Evolutionary conservation across 2,797 vertebrate genomes (phyloP).

Genomic region (Falco biarmicus): DNA sequence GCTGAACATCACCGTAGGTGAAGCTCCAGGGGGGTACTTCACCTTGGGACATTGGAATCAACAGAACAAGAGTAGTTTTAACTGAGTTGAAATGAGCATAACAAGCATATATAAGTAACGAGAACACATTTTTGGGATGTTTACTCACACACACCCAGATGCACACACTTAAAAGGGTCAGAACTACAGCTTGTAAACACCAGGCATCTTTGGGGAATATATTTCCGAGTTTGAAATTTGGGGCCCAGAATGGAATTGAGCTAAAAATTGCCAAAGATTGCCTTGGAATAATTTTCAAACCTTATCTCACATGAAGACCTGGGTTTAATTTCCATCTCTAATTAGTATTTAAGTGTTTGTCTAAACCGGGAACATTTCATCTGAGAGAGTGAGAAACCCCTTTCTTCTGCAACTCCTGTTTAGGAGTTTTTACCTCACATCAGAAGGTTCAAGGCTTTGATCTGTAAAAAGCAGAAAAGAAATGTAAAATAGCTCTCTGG

Average conservation of each 20-base stretch:
- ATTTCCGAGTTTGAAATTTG: neutral
- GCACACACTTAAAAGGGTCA: neutral
- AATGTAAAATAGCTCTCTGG: constrained; percentile 3
- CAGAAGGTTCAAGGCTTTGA: constrained; percentile 8
- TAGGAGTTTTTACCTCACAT: neutral
- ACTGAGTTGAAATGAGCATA: neutral
- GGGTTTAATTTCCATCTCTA: neutral
- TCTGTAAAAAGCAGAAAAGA: neutral
- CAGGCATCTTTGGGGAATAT: neutral
- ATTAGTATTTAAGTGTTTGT: neutral
- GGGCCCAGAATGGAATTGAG: neutral
- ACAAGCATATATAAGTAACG: accelerated
- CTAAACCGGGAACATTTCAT: neutral
- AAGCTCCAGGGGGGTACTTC: neutral
- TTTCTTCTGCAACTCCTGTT: neutral
- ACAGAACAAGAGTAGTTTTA: neutral
- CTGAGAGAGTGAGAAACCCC: neutral
- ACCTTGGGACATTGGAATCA: neutral
- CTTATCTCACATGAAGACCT: neutral
- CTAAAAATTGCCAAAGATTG: neutral
- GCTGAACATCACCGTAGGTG: neutral
- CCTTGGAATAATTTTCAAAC: neutral
- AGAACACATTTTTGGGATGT: neutral
- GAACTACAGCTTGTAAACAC: neutral
- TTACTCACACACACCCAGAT: neutral